These are phyloP conservation scores for Stichopus horrens DNA, from an alignment of 53 echinoderm and acorn worm genomes.

Conservation along the genomic window DNA sequence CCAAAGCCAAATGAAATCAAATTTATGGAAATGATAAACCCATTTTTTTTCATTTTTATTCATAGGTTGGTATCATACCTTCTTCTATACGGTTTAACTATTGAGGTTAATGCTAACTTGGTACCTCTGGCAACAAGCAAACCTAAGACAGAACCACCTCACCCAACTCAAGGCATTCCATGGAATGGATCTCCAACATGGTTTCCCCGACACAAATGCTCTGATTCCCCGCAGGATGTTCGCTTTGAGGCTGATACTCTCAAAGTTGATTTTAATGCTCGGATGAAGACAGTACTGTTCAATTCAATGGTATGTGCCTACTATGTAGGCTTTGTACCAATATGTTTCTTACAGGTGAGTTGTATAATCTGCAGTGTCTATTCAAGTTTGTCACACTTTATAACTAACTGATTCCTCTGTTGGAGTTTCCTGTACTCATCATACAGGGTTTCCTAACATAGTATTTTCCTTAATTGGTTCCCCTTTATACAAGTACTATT, in stretches of 20 bases:
- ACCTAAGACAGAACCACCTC: slow-evolving; percentile 25
- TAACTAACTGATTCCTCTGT: not conserved
- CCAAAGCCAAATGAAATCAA: not conserved
- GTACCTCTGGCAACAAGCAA: slow-evolving; percentile 42
- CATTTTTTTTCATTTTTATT: not conserved
- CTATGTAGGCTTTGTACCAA: slow-evolving; percentile 98
- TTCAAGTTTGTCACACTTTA: not conserved
- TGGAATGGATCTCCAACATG: slow-evolving; percentile 59
- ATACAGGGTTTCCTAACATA: too few species aligned
- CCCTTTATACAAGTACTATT: too few species aligned
- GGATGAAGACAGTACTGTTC: slow-evolving; percentile 93
- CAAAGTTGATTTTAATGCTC: slow-evolving; percentile 88
- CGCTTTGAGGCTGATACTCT: slow-evolving; percentile 82
- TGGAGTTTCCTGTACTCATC: too few species aligned
- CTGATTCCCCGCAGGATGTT: slow-evolving; percentile 77
- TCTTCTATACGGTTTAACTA: slow-evolving; percentile 87
- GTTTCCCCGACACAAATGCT: slow-evolving; percentile 72
- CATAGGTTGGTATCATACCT: slow-evolving; percentile 92
- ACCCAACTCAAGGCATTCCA: slow-evolving; percentile 18
- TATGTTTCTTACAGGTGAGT: slow-evolving; percentile 94
- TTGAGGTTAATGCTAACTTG: slow-evolving; percentile 79
- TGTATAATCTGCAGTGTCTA: not conserved
- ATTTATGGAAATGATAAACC: not conserved
- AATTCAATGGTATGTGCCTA: slow-evolving; percentile 99
- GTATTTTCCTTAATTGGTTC: too few species aligned